Conservation (phyloP, 2,888 invertebrate species). For the Catocala nupta region DNA sequence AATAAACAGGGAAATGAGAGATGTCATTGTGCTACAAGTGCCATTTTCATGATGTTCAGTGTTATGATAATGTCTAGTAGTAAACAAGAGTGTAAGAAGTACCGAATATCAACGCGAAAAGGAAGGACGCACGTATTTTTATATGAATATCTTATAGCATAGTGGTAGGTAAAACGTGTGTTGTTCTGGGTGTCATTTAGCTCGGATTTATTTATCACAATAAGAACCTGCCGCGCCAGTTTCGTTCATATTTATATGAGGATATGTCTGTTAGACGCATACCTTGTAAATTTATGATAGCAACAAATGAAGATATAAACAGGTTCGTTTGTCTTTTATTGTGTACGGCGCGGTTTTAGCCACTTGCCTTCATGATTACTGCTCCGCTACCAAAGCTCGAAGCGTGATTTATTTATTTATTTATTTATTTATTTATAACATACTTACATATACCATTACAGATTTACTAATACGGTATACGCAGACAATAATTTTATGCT, state of each 20-base stretch:
- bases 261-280: neutral
- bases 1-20: slow-evolving; percentile 67
- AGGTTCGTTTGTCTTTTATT: too few species aligned
- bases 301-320: too few species aligned
- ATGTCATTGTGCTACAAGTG: slow-evolving; percentile 56
- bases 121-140: slow-evolving; percentile 20
- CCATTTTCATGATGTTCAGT: slow-evolving; percentile 50
- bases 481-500: too few species aligned
- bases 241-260: neutral
- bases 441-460: too few species aligned
- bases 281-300: too few species aligned
- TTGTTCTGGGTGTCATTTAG: slow-evolving; percentile 6
- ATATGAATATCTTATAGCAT: slow-evolving; percentile 16
- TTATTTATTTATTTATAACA: too few species aligned
- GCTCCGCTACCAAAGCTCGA: too few species aligned
- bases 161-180: slow-evolving; percentile 10
- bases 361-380: too few species aligned
- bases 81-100: slow-evolving; percentile 39
- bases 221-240: neutral
- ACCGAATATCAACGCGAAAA: slow-evolving; percentile 31
- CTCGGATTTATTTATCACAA: slow-evolving; percentile 5
- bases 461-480: too few species aligned
- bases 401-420: too few species aligned
- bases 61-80: slow-evolving; percentile 42
- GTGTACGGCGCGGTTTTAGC: too few species aligned